These are phyloP conservation scores for Habrosyne pyritoides DNA, from an alignment of 2,888 invertebrate genomes.

Conservation along the genomic window DNA sequence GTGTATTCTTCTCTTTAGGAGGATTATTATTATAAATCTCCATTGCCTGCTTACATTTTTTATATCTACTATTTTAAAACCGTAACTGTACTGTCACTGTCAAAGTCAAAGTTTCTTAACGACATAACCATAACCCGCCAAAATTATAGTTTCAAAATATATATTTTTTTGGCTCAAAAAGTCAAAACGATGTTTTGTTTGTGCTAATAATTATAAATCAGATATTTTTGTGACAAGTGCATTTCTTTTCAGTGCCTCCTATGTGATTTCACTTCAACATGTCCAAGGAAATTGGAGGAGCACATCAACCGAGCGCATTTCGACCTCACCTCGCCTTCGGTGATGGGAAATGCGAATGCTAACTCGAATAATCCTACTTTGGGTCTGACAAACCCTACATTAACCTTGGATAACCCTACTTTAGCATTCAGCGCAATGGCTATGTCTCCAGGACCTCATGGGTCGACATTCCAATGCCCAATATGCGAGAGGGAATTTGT, in stretches of 20 bases:
- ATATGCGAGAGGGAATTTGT: slow-evolving; percentile 89
- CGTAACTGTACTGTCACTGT: not conserved
- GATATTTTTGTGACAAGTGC: not conserved
- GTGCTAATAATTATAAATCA: not conserved
- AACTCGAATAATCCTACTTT: slow-evolving; percentile 63
- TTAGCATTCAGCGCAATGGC: slow-evolving; percentile 68
- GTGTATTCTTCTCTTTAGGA: not conserved
- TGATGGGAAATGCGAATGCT: slow-evolving; percentile 70
- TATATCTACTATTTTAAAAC: no score
- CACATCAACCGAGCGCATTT: slow-evolving; percentile 94
- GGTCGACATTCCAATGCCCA: slow-evolving; percentile 88
- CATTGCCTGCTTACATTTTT: no score
- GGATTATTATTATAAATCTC: no score
- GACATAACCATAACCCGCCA: slow-evolving; percentile 19
- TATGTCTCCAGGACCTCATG: slow-evolving; percentile 73
- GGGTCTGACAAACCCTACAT: slow-evolving; percentile 58
- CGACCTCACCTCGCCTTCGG: slow-evolving; percentile 90
- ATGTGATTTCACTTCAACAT: slow-evolving; percentile 89
- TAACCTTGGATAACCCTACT: slow-evolving; percentile 62
- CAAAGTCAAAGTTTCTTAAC: not conserved
- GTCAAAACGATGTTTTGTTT: not conserved
- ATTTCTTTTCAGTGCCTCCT: slow-evolving; percentile 86
- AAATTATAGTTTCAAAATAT: slow-evolving; percentile 18
- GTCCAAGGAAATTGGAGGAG: slow-evolving; percentile 89
- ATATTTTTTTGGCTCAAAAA: not conserved